These are phyloP conservation scores for Pteronura brasiliensis DNA, from an alignment of 2,113 vertebrate genomes.

Conservation along the genomic window DNA sequence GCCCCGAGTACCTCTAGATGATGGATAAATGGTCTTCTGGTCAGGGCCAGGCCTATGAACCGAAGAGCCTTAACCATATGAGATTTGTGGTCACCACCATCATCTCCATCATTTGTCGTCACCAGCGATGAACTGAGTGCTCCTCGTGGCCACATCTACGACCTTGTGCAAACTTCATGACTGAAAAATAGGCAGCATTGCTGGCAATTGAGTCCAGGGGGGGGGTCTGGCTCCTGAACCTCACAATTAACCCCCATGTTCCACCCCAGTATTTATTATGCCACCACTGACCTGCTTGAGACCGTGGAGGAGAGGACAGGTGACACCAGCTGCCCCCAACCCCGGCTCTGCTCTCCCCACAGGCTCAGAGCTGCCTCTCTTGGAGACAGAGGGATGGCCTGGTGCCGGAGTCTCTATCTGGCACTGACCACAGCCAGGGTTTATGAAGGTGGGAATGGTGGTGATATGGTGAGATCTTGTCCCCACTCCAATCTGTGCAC, in stretches of 20 bases:
- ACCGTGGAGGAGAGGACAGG: no score
- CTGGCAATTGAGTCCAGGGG: no score
- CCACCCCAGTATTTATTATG: no score
- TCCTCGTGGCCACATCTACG: neutral
- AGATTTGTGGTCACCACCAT: neutral
- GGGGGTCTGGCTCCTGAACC: neutral
- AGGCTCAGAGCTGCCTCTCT: neutral
- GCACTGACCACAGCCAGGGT: neutral
- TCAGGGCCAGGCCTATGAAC: neutral
- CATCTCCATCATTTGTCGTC: neutral
- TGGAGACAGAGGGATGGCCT: neutral
- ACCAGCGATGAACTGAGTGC: neutral
- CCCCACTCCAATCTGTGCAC: fast-evolving
- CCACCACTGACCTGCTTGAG: neutral
- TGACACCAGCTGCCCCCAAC: neutral
- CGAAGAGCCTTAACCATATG: neutral
- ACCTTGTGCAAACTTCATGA: neutral
- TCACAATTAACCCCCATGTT: neutral
- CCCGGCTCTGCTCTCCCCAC: neutral
- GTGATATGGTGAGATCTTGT: neutral
- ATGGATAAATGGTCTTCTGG: neutral
- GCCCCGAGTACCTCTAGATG: neutral
- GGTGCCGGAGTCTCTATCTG: neutral
- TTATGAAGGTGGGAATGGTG: neutral
- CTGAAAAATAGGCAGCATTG: no score